Percentiles rank a stretch among this genome's conserved stretches.
phyloP scores from a whole-genome alignment of 2,797 vertebrate species.

The Trachops cirrhosus region DNA sequence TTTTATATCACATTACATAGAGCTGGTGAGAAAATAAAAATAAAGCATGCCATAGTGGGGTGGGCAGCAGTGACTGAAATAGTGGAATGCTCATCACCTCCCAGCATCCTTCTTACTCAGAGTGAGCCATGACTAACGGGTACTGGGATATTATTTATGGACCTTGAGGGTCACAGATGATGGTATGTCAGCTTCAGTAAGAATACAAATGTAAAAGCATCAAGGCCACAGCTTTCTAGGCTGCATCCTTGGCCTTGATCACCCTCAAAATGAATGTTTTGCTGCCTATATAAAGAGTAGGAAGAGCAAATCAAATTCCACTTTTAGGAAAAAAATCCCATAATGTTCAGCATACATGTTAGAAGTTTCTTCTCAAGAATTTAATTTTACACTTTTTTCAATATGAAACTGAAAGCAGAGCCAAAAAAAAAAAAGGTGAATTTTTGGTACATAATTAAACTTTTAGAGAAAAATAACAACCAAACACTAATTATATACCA shows the following conservation, averaged over 20 bases:
- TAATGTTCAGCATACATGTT: background rate
- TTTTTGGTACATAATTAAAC: conserved; percentile 4
- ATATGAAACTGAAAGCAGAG: background rate
- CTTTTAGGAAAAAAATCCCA: background rate
- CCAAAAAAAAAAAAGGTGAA: conserved; percentile 23
- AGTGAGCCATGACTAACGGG: background rate
- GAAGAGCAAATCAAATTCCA: background rate
- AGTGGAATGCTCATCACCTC: background rate
- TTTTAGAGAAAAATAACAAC: background rate
- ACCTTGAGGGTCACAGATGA: background rate
- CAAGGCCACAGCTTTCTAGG: background rate
- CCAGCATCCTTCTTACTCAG: background rate
- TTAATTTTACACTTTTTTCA: background rate
- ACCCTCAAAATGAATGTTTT: background rate
- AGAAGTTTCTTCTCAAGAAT: background rate
- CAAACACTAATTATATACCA: background rate
- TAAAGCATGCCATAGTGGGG: background rate
- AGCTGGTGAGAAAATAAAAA: background rate
- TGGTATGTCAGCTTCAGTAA: background rate
- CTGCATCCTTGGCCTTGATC: background rate
- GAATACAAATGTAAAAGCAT: background rate
- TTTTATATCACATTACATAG: background rate
- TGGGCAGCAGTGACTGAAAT: background rate
- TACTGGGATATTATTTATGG: background rate
- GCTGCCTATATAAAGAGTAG: background rate